Conservation (phyloP, 2,888 invertebrate genomes). For the Phyto melanocephala region DNA sequence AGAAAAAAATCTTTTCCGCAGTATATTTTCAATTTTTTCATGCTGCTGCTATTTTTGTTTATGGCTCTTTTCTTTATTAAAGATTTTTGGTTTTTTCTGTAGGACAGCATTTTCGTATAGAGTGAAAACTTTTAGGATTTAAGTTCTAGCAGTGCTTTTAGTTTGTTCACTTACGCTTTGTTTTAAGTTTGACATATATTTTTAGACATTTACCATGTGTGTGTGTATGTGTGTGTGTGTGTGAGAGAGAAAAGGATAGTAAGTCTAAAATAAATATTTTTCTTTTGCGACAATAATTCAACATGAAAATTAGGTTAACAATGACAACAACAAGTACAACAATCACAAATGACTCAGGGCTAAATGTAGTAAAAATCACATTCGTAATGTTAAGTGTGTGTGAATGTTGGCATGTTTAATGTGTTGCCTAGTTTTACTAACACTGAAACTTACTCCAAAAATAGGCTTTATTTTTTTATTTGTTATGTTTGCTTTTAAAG, state of each 20-base stretch:
- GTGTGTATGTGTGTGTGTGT: neutral
- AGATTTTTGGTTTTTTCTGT: constrained; percentile 27
- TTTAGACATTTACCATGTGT: neutral
- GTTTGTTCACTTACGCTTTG: neutral
- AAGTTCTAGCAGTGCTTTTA: neutral
- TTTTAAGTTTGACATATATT: constrained; percentile 8
- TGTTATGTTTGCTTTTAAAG: neutral
- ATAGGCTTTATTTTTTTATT: constrained; percentile 14
- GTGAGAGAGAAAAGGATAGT: neutral
- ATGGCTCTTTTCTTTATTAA: constrained; percentile 28
- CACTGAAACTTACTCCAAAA: constrained; percentile 22
- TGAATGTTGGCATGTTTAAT: neutral
- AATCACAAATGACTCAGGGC: constrained; percentile 45
- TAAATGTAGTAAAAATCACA: constrained; percentile 43
- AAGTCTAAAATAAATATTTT: constrained; percentile 34
- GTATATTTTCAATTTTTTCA: constrained; percentile 23
- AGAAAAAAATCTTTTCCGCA: constrained; percentile 38
- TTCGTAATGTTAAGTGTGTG: neutral
- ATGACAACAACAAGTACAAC: constrained; percentile 56
- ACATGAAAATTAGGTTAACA: constrained; percentile 65
- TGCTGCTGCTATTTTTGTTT: constrained; percentile 19
- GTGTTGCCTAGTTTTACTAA: constrained; percentile 9
- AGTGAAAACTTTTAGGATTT: constrained; percentile 36
- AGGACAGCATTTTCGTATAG: constrained; percentile 28
- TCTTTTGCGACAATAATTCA: constrained; percentile 62